These are phyloP conservation scores for Sinonovacula constricta DNA, from an alignment of 1,140 invertebrate species.

Conservation along the genomic window DNA sequence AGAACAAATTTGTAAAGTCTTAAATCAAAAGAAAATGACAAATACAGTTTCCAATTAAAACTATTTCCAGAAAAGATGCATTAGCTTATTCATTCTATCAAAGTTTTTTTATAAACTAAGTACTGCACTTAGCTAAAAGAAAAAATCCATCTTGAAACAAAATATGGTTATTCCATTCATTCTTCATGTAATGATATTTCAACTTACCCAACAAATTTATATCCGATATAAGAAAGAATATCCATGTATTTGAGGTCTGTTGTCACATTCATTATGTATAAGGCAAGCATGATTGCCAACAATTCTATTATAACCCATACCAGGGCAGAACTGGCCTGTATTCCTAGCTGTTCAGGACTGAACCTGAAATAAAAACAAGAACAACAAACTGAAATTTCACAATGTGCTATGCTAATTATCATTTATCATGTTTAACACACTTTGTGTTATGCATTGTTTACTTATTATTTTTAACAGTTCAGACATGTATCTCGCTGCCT, in stretches of 20 bases:
- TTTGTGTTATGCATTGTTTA: too few species aligned
- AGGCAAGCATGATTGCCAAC: constrained; percentile 88
- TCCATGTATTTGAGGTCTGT: constrained; percentile 93
- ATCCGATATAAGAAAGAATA: constrained; percentile 94
- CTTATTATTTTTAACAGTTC: too few species aligned
- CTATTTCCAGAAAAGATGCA: too few species aligned
- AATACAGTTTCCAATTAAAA: too few species aligned
- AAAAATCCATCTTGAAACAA: neutral
- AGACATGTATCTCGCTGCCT: too few species aligned
- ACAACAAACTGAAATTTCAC: too few species aligned
- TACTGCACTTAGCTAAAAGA: neutral
- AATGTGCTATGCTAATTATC: too few species aligned
- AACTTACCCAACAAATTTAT: constrained; percentile 93
- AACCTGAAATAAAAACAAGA: constrained; percentile 85
- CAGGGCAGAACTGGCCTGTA: constrained; percentile 94
- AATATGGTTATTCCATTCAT: neutral
- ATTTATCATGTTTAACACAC: too few species aligned
- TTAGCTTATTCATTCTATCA: too few species aligned
- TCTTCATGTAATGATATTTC: too few species aligned
- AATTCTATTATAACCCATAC: constrained; percentile 97
- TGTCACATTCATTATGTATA: constrained; percentile 94
- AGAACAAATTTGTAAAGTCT: too few species aligned
- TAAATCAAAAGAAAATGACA: too few species aligned
- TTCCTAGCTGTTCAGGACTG: constrained; percentile 95
- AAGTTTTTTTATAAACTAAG: neutral